Percentiles rank a stretch among this genome's conserved stretches.
Evolutionary conservation across 1,140 invertebrate species (phyloP).

Genomic region (Leptinotarsa lineolata): DNA sequence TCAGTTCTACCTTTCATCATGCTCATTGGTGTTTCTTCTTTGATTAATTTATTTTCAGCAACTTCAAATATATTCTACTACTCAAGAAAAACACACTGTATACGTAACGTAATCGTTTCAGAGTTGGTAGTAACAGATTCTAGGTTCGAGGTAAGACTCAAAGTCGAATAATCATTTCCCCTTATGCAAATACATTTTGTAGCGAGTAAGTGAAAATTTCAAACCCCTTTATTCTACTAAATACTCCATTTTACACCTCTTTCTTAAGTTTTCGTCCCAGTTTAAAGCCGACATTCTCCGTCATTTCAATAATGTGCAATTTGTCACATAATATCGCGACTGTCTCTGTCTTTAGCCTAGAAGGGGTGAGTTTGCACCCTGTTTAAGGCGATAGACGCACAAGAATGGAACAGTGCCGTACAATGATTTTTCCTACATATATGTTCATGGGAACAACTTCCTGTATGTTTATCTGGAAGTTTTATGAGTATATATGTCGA

Average conservation of each 20-base stretch:
- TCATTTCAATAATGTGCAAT: conserved; percentile 54
- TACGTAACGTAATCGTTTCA: too few species aligned
- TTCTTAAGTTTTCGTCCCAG: conserved; percentile 38
- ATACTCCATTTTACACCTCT: conserved; percentile 46
- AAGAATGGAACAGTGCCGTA: conserved; percentile 21
- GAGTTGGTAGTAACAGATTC: neutral
- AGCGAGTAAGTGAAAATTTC: conserved; percentile 39
- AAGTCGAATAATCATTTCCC: conserved; percentile 36
- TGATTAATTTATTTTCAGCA: too few species aligned
- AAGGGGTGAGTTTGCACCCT: conserved; percentile 35
- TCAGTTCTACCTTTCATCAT: too few species aligned
- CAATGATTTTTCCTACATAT: neutral
- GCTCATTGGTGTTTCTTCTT: too few species aligned
- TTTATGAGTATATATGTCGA: too few species aligned
- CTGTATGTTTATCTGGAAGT: too few species aligned
- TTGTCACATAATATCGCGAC: conserved; percentile 54
- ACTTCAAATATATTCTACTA: too few species aligned
- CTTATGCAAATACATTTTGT: conserved; percentile 37
- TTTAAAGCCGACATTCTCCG: conserved; percentile 38
- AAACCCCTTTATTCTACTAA: conserved; percentile 45
- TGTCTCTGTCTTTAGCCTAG: conserved; percentile 38
- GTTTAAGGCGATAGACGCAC: conserved; percentile 35
- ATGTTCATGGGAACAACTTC: too few species aligned
- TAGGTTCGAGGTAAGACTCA: neutral
- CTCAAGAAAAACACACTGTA: too few species aligned